phyloP scores from a whole-genome alignment of 1,140 invertebrate species.

The Arctopsyche grandis region DNA sequence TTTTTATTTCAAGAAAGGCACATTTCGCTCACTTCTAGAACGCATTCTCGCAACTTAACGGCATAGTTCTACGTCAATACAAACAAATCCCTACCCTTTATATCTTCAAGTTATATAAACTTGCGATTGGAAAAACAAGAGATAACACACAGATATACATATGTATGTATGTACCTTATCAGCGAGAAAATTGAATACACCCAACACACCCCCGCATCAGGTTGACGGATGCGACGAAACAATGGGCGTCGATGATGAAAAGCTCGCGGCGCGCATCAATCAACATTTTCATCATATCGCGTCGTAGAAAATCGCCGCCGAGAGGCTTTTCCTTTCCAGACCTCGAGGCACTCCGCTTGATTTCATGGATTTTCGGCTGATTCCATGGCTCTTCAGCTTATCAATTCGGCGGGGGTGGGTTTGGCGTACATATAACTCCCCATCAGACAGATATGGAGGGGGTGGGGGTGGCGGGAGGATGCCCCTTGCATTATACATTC shows the following conservation, averaged over 20 bases:
- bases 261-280: not conserved
- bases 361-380: not conserved
- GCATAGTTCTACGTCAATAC: too few relatives aligned
- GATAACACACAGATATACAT: too few relatives aligned
- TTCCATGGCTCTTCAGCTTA: not conserved
- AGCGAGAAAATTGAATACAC: not conserved
- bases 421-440: not conserved
- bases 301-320: not conserved
- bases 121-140: too few relatives aligned
- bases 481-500: slow-evolving; percentile 12
- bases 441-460: not conserved
- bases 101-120: too few relatives aligned
- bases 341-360: not conserved
- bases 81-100: too few relatives aligned
- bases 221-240: not conserved
- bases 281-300: not conserved
- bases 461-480: not conserved
- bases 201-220: not conserved
- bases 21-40: too few relatives aligned
- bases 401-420: not conserved
- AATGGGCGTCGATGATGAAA: not conserved
- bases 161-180: too few relatives aligned
- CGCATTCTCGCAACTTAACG: too few relatives aligned
- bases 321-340: not conserved
- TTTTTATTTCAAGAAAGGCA: too few relatives aligned